phyloP scores from a whole-genome alignment of 2,113 vertebrate species.

The Oreochromis aureus region DNA sequence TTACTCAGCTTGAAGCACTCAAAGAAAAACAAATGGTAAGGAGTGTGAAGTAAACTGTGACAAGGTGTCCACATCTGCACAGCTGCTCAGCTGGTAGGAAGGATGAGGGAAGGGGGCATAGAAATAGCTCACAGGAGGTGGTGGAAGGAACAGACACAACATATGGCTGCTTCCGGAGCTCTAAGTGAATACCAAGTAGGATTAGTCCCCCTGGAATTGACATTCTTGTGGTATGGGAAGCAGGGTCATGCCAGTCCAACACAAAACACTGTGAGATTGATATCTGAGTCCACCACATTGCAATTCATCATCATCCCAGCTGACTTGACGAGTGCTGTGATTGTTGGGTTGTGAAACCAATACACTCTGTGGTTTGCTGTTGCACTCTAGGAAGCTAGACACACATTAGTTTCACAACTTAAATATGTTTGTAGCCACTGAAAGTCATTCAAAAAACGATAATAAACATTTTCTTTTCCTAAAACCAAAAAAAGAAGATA shows the following conservation, averaged over 20 bases:
- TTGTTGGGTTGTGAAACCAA: conserved; percentile 5
- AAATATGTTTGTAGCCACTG: neutral
- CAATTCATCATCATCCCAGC: conserved; percentile 32
- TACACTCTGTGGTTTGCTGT: neutral
- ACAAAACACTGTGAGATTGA: neutral
- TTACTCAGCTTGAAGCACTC: conserved; percentile 32
- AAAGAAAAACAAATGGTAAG: conserved; percentile 35
- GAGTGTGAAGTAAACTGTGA: conserved; percentile 54
- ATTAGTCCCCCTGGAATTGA: conserved; percentile 24
- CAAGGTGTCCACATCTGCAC: conserved; percentile 45
- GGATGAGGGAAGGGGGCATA: neutral
- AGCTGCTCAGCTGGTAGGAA: conserved; percentile 22
- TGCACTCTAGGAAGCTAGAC: neutral
- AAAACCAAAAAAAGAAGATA: neutral
- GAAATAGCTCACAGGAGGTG: neutral
- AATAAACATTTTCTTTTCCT: neutral
- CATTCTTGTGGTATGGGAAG: conserved; percentile 37
- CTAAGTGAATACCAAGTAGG: conserved; percentile 4
- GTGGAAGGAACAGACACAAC: conserved; percentile 31
- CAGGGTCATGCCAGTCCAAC: conserved; percentile 34
- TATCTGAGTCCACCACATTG: neutral
- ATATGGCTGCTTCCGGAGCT: conserved; percentile 28
- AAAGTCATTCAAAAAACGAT: neutral
- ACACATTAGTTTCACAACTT: neutral
- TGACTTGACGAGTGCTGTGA: conserved; percentile 11